Percentiles rank a stretch among this genome's conserved stretches.
These are phyloP conservation scores for Dunckerocampus dactyliophorus DNA, from an alignment of 2,113 vertebrate species.

Conservation along the genomic window DNA sequence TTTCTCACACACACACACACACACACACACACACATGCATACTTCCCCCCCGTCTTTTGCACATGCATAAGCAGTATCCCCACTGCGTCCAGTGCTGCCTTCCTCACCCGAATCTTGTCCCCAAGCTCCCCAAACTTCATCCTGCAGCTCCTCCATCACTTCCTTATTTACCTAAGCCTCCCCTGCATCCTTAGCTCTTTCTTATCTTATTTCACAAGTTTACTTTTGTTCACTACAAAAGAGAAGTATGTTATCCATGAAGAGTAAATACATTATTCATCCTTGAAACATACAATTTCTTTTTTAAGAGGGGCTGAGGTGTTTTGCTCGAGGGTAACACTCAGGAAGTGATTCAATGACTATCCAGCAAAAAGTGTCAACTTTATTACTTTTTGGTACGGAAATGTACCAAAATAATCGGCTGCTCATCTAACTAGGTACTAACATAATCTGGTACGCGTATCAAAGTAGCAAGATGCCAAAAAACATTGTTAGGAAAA, in stretches of 20 bases:
- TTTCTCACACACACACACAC: conserved; percentile 77
- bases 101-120: conserved; percentile 32
- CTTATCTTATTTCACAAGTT: conserved; percentile 53
- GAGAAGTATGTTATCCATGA: conserved; percentile 37
- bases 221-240: conserved; percentile 60
- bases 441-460: no score
- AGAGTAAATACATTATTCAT: conserved; percentile 59
- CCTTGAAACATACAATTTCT: conserved; percentile 3
- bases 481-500: not conserved
- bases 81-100: conserved; percentile 39
- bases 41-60: conserved; percentile 50
- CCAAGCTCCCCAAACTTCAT: conserved; percentile 42
- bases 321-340: no score
- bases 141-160: conserved; percentile 58
- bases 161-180: conserved; percentile 66
- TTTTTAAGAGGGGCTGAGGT: no score
- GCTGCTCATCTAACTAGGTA: not conserved
- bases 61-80: conserved; percentile 63
- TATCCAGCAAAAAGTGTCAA: no score
- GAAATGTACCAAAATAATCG: not conserved
- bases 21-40: conserved; percentile 19
- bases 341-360: no score
- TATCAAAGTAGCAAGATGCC: no score
- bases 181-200: conserved; percentile 60
- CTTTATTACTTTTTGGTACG: no score